These are phyloP conservation scores for Capromys pilorides DNA, from an alignment of 2,797 vertebrate genomes.

Conservation along the genomic window DNA sequence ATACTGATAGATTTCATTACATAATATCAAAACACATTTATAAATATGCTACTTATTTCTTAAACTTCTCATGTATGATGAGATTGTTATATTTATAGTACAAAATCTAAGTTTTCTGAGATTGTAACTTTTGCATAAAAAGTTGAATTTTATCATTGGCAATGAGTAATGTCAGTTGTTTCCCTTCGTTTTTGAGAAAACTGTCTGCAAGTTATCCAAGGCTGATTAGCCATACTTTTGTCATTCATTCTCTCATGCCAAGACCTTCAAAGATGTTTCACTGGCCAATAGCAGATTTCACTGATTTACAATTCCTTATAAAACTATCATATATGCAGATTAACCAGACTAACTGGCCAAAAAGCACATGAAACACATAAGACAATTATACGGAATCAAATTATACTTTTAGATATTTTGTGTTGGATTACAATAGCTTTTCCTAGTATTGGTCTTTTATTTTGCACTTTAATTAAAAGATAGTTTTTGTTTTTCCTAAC, in stretches of 20 bases:
- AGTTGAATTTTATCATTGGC: not conserved
- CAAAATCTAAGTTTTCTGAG: not conserved
- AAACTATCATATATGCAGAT: too few relatives aligned
- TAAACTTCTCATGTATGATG: not conserved
- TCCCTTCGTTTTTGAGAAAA: not conserved
- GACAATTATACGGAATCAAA: too few relatives aligned
- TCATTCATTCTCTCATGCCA: not conserved
- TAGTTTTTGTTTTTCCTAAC: too few relatives aligned
- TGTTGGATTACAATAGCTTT: too few relatives aligned
- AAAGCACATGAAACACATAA: too few relatives aligned
- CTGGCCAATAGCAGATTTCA: too few relatives aligned
- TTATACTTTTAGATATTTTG: too few relatives aligned
- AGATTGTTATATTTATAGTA: not conserved
- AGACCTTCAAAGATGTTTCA: too few relatives aligned
- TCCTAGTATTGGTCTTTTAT: too few relatives aligned
- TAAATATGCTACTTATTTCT: not conserved
- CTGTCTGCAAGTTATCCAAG: not conserved
- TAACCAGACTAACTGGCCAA: too few relatives aligned
- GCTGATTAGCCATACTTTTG: not conserved
- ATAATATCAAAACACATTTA: not conserved
- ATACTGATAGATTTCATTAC: not conserved
- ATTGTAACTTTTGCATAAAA: not conserved
- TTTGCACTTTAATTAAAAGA: too few relatives aligned
- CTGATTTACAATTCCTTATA: too few relatives aligned
- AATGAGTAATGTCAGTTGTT: not conserved